These are phyloP conservation scores for Ophion slaviceki DNA, from an alignment of 2,888 invertebrate genomes.

Conservation along the genomic window DNA sequence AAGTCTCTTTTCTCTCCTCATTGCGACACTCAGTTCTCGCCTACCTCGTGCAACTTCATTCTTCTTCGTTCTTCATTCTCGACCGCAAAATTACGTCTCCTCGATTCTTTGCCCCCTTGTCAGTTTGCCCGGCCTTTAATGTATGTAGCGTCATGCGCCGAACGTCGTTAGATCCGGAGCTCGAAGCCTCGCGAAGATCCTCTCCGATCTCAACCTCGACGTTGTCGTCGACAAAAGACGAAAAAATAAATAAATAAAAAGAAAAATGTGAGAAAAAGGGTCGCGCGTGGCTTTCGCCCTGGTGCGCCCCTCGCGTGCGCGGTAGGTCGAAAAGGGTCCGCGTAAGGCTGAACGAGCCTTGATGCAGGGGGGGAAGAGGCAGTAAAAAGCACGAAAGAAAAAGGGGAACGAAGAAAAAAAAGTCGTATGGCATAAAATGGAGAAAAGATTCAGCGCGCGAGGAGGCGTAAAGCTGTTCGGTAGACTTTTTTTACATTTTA, in stretches of 20 bases:
- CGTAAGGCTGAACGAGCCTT: too few species aligned
- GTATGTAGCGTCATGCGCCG: conserved; percentile 70
- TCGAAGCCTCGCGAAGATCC: conserved; percentile 55
- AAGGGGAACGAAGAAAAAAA: too few species aligned
- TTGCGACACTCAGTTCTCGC: not conserved
- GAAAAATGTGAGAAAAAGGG: conserved; percentile 16
- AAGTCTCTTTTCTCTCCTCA: conserved; percentile 34
- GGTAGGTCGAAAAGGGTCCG: too few species aligned
- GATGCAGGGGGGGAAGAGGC: too few species aligned
- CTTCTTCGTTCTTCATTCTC: conserved; percentile 31
- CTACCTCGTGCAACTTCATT: conserved; percentile 27
- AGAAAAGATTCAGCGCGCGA: too few species aligned
- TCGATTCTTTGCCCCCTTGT: conserved; percentile 39
- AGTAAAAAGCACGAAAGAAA: too few species aligned
- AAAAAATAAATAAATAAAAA: conserved; percentile 13
- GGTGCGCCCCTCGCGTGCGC: too few species aligned
- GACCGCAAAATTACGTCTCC: conserved; percentile 47
- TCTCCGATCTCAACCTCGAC: conserved; percentile 11
- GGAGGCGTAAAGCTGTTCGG: too few species aligned
- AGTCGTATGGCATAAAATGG: too few species aligned
- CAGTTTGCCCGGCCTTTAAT: conserved; percentile 59
- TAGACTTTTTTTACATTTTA: too few species aligned
- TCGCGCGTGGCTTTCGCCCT: too few species aligned
- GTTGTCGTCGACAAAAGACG: conserved; percentile 1
- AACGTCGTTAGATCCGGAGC: conserved; percentile 59